Conservation (phyloP, 2,113 vertebrate genomes). For the Zosterops pallidus region DNA sequence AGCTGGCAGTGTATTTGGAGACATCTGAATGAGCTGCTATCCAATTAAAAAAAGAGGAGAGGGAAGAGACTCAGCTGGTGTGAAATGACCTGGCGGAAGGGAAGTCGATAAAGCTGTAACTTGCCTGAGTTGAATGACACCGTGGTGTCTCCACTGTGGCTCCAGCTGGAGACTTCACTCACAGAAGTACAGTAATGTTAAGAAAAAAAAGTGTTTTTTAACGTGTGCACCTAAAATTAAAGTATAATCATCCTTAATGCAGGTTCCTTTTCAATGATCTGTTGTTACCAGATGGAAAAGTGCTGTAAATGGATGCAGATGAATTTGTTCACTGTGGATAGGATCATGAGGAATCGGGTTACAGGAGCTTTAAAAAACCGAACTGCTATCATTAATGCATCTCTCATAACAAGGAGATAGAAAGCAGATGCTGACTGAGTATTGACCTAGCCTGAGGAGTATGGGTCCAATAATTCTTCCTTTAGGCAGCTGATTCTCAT, state of each 20-base stretch:
- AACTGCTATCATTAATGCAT: background rate
- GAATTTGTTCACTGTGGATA: background rate
- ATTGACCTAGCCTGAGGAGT: background rate
- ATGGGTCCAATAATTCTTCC: background rate
- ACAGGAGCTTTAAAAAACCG: background rate
- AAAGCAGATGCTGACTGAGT: constrained; percentile 35
- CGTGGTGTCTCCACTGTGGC: background rate
- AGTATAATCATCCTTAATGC: background rate
- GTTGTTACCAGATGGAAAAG: background rate
- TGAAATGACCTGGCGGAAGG: constrained; percentile 14
- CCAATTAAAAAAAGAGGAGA: background rate
- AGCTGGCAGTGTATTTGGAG: constrained; percentile 3
- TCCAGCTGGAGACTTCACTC: background rate
- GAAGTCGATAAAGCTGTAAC: background rate
- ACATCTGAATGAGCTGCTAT: constrained; percentile 9
- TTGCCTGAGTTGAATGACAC: background rate
- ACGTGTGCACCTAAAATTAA: background rate
- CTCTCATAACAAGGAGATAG: background rate
- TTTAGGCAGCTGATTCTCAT: background rate
- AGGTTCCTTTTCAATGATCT: background rate
- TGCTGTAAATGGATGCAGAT: background rate
- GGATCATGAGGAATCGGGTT: background rate
- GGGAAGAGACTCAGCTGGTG: constrained; percentile 17
- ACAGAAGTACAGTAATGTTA: background rate
- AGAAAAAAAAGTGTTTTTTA: background rate